phyloP scores from a whole-genome alignment of 2,113 vertebrate species.

The Ammodramus savannarum region DNA sequence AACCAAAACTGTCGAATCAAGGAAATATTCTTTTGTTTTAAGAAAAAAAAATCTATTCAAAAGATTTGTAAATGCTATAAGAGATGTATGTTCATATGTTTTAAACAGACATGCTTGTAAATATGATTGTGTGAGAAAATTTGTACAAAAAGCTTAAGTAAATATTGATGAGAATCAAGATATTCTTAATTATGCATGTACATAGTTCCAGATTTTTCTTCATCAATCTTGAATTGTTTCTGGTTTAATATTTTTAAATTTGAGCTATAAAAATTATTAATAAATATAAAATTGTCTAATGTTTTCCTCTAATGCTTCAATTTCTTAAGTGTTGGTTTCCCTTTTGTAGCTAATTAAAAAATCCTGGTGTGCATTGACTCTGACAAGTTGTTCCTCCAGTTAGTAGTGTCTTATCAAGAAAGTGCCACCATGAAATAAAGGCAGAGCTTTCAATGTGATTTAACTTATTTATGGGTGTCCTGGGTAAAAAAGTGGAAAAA shows the following conservation, averaged over 20 bases:
- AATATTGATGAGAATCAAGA: conserved; percentile 18
- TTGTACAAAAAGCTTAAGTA: conserved; percentile 33
- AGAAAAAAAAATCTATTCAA: neutral
- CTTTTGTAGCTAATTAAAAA: neutral
- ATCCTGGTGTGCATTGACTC: neutral
- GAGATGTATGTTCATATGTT: conserved; percentile 36
- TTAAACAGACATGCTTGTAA: conserved; percentile 15
- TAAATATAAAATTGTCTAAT: neutral
- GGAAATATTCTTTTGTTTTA: neutral
- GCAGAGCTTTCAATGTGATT: neutral
- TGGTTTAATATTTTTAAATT: conserved; percentile 50
- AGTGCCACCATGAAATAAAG: neutral
- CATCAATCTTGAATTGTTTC: conserved; percentile 1
- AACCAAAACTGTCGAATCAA: conserved; percentile 7
- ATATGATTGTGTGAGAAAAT: conserved; percentile 3
- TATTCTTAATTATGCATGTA: conserved; percentile 46
- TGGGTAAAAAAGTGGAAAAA: neutral
- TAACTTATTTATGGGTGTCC: neutral
- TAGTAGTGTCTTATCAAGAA: neutral
- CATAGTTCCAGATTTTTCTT: conserved; percentile 30
- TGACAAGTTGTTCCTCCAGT: neutral
- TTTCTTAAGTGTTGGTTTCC: neutral
- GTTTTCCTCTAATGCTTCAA: neutral
- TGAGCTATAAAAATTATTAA: conserved; percentile 39
- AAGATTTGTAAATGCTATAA: conserved; percentile 30